phyloP scores from a whole-genome alignment of 92 coral and sea anemone species.

The Phenganax subtilis region DNA sequence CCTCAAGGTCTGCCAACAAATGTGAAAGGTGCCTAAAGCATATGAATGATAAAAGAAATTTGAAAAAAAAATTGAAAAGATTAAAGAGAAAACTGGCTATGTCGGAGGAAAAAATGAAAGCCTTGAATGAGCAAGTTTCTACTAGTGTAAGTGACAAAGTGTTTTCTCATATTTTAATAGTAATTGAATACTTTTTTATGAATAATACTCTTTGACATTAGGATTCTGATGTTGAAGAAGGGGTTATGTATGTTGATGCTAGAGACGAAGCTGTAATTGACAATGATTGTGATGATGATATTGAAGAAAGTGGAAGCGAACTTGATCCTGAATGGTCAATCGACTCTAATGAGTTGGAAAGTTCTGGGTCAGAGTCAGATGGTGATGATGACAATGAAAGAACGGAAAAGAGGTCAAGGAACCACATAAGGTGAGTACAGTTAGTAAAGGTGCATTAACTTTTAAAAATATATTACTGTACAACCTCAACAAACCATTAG shows the following conservation, averaged over 20 bases:
- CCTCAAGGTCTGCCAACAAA: background rate
- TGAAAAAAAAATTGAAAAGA: slow-evolving; percentile 4
- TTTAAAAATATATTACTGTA: no score
- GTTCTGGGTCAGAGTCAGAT: slow-evolving; percentile 8
- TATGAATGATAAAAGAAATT: background rate
- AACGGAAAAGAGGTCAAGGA: background rate
- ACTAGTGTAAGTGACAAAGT: background rate
- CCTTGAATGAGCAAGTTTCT: background rate
- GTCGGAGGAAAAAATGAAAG: background rate
- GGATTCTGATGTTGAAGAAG: no score
- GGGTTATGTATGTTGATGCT: no score
- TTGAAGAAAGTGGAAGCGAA: background rate
- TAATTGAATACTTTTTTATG: background rate
- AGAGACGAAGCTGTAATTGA: background rate
- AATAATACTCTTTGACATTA: no score
- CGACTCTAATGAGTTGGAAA: slow-evolving; percentile 1
- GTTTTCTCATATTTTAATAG: background rate
- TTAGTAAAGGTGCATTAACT: no score
- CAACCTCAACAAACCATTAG: no score
- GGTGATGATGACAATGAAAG: slow-evolving; percentile 1
- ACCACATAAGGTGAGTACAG: background rate
- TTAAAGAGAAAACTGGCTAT: background rate
- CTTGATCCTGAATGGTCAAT: background rate
- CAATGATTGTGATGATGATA: background rate
- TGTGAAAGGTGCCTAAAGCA: background rate